Evolutionary conservation across 2,888 invertebrate species (phyloP).

Genomic region (Coelopa pilipes): DNA sequence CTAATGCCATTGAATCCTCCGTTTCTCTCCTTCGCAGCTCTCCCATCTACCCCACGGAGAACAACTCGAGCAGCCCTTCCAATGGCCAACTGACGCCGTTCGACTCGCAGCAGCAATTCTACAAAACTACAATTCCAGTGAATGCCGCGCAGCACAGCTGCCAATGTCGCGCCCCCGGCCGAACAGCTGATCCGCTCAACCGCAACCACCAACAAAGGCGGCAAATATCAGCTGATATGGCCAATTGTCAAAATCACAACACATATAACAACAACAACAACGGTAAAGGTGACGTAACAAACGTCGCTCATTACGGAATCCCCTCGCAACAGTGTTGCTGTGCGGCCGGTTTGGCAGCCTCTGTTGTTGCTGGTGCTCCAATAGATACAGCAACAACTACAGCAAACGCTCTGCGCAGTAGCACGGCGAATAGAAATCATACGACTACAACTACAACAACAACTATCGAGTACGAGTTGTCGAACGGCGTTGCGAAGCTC

Average conservation of each 20-base stretch:
- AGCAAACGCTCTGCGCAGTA: conserved; percentile 44
- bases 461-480: conserved; percentile 64
- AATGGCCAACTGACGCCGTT: conserved; percentile 59
- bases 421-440: conserved; percentile 57
- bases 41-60: conserved; percentile 59
- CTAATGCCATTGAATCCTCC: too few species aligned
- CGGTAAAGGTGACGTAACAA: conserved; percentile 43
- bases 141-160: conserved; percentile 49
- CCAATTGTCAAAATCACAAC: conserved; percentile 38
- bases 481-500: conserved; percentile 59
- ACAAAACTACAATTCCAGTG: conserved; percentile 64
- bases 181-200: conserved; percentile 54
- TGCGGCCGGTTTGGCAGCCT: conserved; percentile 38
- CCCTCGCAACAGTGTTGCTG: conserved; percentile 45
- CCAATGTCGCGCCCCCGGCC: conserved; percentile 45
- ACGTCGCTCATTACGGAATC: conserved; percentile 43
- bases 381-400: conserved; percentile 31
- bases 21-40: conserved; percentile 48
- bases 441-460: conserved; percentile 59
- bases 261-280: conserved; percentile 35
- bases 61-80: conserved; percentile 58
- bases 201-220: conserved; percentile 24
- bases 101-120: conserved; percentile 50
- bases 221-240: conserved; percentile 37
- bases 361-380: conserved; percentile 23